A percentile compares a stretch with the other conserved stretches of the same genome.
These are phyloP conservation scores for Brenthis daphne DNA, from an alignment of 2,888 invertebrate species.

Conservation along the genomic window DNA sequence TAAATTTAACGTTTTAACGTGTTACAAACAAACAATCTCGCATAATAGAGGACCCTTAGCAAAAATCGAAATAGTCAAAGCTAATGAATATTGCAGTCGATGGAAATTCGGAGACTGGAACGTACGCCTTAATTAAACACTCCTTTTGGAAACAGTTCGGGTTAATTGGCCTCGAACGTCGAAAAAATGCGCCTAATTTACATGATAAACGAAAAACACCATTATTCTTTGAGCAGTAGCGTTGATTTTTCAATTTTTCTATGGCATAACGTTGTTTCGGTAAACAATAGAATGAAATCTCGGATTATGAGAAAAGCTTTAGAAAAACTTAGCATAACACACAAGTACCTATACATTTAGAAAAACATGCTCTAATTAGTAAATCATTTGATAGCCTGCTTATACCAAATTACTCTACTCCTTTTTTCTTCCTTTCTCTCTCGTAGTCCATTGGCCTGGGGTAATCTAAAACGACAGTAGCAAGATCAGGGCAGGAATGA, in stretches of 20 bases:
- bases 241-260: constrained; percentile 18
- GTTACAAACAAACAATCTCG: constrained; percentile 14
- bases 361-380: no score
- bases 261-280: not conserved
- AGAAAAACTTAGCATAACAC: no score
- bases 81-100: constrained; percentile 36
- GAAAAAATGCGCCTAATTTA: constrained; percentile 28
- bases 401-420: no score
- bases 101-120: constrained; percentile 27
- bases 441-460: no score
- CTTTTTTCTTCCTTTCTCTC: no score
- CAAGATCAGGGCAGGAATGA: no score
- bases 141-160: constrained; percentile 29
- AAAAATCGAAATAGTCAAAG: constrained; percentile 27
- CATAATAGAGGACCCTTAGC: constrained; percentile 18
- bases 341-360: no score
- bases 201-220: constrained; percentile 13
- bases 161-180: constrained; percentile 27
- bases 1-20: not conserved
- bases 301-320: not conserved
- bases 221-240: constrained; percentile 15
- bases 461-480: no score
- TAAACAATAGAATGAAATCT: not conserved
- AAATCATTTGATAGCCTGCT: no score
- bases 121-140: constrained; percentile 35